Evolutionary conservation across 2,113 vertebrate species (phyloP), one percentile per base, ranked within the genome.

Genomic region (Takifugu flavidus): DNA sequence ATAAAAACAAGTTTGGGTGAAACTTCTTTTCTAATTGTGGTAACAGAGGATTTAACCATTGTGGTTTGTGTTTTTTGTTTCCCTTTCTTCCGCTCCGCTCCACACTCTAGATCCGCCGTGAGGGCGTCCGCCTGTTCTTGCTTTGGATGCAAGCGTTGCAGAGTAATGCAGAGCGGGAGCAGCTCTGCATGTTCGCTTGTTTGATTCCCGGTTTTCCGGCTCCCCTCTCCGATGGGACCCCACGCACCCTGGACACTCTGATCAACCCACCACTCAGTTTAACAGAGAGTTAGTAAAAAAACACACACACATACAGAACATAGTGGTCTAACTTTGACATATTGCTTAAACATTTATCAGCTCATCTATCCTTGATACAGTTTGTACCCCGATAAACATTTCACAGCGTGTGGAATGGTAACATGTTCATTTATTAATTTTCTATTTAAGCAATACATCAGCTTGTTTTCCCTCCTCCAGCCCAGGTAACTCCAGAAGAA

Each of bases 61-160:
- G 25, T 34, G 12, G 0, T 45, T 59, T 13, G 5, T 31, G 29
- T 31, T 5, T 31, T 2, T 5, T 31, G 5, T 2, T 5, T 31
- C 29, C 3, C 3, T 29, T 39, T 39, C 10, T 25, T 1, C 26
- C 25, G 11, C 25, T 26, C n/a, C 49, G 28, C 0, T 67, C 58
- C 64, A 49, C 58, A 49, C 76, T 86, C 72, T 76, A 99, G 97
- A 98, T 99, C 78, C 94, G 96, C 11, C 93, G 96, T 78, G 97
- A 99, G 87, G 97, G 97, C 3, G 92, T 99, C 57, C 95, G 96
- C 62, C 89, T 99, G 79, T 98, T 99, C 87, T 89, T 99, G 78
- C 75, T 99, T 67, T 99, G 97, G 97, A 91, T 99, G 88, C 96
- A 99, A 93, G 95, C 95, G 12, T 89, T 99, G 77, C 97, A 99